These are phyloP conservation scores for Drosophila kikkawai DNA, from an alignment of 1,140 invertebrate genomes.

Conservation along the genomic window DNA sequence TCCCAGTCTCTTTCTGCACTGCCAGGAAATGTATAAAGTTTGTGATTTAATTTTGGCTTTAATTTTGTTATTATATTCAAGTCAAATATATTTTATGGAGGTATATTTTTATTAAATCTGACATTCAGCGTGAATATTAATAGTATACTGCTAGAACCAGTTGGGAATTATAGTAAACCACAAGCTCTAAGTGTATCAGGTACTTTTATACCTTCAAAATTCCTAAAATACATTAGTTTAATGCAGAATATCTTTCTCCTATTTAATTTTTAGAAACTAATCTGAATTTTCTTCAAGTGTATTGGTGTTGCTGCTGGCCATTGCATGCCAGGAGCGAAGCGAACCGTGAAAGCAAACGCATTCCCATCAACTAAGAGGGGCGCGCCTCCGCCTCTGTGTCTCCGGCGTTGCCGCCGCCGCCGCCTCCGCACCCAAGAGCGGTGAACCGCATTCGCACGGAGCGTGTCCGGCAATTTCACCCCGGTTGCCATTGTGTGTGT, in stretches of 20 bases:
- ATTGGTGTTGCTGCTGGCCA: slow-evolving; percentile 51
- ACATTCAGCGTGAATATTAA: not conserved
- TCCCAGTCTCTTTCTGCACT: not conserved
- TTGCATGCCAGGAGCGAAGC: slow-evolving; percentile 72
- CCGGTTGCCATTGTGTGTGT: not conserved
- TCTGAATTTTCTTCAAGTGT: not conserved
- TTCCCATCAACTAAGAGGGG: slow-evolving; percentile 68
- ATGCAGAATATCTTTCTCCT: not conserved
- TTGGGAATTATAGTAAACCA: not conserved
- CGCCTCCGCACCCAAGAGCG: slow-evolving; percentile 25
- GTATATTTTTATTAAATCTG: not conserved
- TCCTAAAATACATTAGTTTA: not conserved
- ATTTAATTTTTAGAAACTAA: fast-evolving
- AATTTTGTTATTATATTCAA: not conserved
- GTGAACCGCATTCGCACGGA: slow-evolving; percentile 77
- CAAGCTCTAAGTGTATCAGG: not conserved
- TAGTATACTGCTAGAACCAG: not conserved
- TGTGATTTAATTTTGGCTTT: not conserved
- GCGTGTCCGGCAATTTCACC: slow-evolving; percentile 30
- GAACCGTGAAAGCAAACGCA: slow-evolving; percentile 80
- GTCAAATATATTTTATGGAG: not conserved
- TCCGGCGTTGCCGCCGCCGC: not conserved
- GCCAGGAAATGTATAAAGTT: not conserved
- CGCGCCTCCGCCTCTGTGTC: not conserved
- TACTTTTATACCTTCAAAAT: not conserved